Evolutionary conservation across 2,888 invertebrate species (phyloP).

Genomic region (Habrosyne pyritoides): DNA sequence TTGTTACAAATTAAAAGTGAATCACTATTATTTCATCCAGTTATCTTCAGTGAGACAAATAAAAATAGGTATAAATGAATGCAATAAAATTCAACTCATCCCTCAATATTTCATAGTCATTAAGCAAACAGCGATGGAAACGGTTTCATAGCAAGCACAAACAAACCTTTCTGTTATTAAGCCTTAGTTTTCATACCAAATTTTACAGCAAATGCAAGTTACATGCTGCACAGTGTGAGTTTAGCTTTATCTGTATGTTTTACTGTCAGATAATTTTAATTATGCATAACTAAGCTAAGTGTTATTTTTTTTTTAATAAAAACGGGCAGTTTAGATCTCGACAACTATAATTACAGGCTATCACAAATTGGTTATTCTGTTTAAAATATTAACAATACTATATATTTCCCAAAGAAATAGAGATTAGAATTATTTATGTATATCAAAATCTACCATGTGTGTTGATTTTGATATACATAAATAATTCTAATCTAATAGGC

Average conservation of each 20-base stretch:
- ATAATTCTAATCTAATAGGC: no score
- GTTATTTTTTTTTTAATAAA: neutral
- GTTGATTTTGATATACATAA: no score
- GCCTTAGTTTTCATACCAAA: slow-evolving; percentile 12
- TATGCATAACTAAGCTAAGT: neutral
- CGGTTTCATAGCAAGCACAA: slow-evolving; percentile 28
- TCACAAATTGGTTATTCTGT: no score
- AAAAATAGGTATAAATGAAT: neutral
- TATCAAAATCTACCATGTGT: no score
- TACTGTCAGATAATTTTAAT: neutral
- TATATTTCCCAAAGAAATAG: no score
- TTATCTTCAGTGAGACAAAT: neutral
- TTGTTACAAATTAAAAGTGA: no score
- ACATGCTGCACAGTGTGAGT: neutral
- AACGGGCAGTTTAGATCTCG: no score
- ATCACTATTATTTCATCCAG: no score
- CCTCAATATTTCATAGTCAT: slow-evolving; percentile 15
- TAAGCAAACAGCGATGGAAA: slow-evolving; percentile 27
- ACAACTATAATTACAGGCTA: no score
- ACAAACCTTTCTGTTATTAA: slow-evolving; percentile 32
- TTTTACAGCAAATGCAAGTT: neutral
- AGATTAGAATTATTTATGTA: no score
- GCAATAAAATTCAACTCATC: neutral
- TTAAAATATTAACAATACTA: no score
- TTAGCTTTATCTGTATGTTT: neutral